phyloP scores from a whole-genome alignment of 2,797 vertebrate genomes.

The Epinephelus malabaricus region DNA sequence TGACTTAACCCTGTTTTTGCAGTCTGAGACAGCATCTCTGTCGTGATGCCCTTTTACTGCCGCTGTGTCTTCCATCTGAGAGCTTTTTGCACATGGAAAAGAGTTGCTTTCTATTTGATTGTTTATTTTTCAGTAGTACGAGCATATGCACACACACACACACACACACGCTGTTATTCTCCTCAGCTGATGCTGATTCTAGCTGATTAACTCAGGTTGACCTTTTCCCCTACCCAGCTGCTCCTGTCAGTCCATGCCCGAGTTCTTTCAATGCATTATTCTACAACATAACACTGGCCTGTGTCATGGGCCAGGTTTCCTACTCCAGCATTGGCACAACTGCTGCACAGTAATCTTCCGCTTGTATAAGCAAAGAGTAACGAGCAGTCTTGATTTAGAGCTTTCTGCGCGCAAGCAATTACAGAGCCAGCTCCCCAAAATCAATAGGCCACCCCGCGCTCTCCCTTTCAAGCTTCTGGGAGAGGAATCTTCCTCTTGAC shows the following conservation, averaged over 20 bases:
- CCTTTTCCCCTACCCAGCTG: conserved; percentile 79
- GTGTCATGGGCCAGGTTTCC: conserved; percentile 65
- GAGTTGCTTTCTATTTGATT: conserved; percentile 47
- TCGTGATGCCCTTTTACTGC: conserved; percentile 29
- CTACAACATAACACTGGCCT: conserved; percentile 43
- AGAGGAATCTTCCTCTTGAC: conserved; percentile 20
- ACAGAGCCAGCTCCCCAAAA: conserved; percentile 70
- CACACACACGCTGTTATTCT: conserved; percentile 23
- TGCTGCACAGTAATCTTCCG: conserved; percentile 69
- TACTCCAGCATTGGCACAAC: conserved; percentile 56
- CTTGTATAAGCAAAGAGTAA: conserved; percentile 78
- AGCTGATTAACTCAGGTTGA: conserved; percentile 83
- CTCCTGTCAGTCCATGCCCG: conserved; percentile 65
- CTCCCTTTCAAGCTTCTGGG: conserved; percentile 35
- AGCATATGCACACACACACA: conserved; percentile 18
- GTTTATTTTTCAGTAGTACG: conserved; percentile 44
- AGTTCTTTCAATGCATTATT: conserved; percentile 63
- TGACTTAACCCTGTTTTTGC: conserved; percentile 51
- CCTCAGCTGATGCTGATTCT: conserved; percentile 80
- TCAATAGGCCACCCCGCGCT: conserved; percentile 64
- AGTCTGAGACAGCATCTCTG: conserved; percentile 2
- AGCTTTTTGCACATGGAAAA: conserved; percentile 39
- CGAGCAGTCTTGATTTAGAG: conserved; percentile 73
- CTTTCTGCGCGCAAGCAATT: conserved; percentile 69
- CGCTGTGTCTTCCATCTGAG: not conserved